Percentiles rank a stretch among this genome's conserved stretches.
phyloP scores from a whole-genome alignment of 2,888 invertebrate species.

The Hirtodrosophila confusa region DNA sequence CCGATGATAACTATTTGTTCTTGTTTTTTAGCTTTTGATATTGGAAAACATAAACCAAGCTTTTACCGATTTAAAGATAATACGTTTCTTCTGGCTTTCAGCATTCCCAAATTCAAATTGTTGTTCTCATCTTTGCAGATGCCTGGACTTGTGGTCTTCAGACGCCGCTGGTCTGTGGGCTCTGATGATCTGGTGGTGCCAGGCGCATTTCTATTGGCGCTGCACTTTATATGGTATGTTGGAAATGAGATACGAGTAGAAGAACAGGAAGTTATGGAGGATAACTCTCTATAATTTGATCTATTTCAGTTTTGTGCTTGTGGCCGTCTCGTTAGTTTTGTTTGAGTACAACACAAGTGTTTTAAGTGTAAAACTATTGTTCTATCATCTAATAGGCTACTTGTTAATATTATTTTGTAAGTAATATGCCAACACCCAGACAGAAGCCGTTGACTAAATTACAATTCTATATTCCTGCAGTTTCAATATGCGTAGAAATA shows the following conservation, averaged over 20 bases:
- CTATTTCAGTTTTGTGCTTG: constrained; percentile 82
- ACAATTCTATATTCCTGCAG: constrained; percentile 63
- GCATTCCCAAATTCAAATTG: not conserved
- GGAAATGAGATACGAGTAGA: not conserved
- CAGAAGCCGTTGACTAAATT: not conserved
- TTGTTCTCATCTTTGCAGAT: constrained; percentile 84
- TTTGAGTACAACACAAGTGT: constrained; percentile 82
- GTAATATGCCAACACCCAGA: constrained; percentile 44
- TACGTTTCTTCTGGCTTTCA: too few species aligned
- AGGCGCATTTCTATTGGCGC: constrained; percentile 89
- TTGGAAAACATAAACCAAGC: too few species aligned
- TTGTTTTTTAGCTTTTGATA: too few species aligned
- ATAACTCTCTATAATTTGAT: too few species aligned
- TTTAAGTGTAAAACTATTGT: constrained; percentile 83
- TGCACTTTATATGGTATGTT: constrained; percentile 91
- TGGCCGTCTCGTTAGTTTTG: constrained; percentile 81
- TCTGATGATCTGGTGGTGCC: constrained; percentile 95
- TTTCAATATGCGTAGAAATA: constrained; percentile 88
- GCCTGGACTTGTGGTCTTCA: constrained; percentile 94
- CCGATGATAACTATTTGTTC: too few species aligned
- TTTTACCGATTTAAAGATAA: too few species aligned
- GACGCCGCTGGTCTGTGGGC: constrained; percentile 94
- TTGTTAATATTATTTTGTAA: constrained; percentile 83
- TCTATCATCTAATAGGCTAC: constrained; percentile 84
- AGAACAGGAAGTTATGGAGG: too few species aligned